Evolutionary conservation across 2,113 vertebrate species (phyloP).

Genomic region (Percina caprodes): DNA sequence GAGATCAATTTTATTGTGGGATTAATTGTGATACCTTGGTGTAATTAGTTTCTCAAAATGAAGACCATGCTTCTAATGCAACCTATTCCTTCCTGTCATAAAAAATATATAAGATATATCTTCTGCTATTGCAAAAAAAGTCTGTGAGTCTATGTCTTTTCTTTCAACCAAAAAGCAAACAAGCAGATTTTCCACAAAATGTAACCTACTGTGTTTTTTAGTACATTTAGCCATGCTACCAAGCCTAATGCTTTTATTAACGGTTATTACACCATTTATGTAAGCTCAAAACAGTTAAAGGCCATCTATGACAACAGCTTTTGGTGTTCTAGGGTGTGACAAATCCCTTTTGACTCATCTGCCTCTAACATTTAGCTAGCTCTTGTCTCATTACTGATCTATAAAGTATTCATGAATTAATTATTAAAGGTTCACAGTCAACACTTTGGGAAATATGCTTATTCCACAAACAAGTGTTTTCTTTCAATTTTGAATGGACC

Average conservation of each 20-base stretch:
- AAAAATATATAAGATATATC: background rate
- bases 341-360: too few relatives aligned
- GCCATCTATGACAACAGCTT: too few relatives aligned
- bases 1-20: slow-evolving; percentile 2
- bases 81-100: background rate
- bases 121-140: background rate
- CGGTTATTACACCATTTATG: too few relatives aligned
- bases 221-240: background rate
- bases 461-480: too few relatives aligned
- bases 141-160: background rate
- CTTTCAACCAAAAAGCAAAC: background rate
- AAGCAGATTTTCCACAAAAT: background rate
- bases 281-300: too few relatives aligned
- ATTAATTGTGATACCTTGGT: background rate
- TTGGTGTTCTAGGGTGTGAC: too few relatives aligned
- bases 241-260: too few relatives aligned
- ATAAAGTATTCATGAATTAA: too few relatives aligned
- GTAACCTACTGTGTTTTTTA: background rate
- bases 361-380: too few relatives aligned
- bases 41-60: slow-evolving; percentile 4
- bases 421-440: too few relatives aligned
- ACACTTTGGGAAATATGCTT: too few relatives aligned
- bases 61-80: background rate
- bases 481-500: background rate
- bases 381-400: too few relatives aligned